Evolutionary conservation across 2,113 vertebrate genomes (phyloP), one percentile per base, ranked within the genome.

Genomic region (Myrmecobius fasciatus): DNA sequence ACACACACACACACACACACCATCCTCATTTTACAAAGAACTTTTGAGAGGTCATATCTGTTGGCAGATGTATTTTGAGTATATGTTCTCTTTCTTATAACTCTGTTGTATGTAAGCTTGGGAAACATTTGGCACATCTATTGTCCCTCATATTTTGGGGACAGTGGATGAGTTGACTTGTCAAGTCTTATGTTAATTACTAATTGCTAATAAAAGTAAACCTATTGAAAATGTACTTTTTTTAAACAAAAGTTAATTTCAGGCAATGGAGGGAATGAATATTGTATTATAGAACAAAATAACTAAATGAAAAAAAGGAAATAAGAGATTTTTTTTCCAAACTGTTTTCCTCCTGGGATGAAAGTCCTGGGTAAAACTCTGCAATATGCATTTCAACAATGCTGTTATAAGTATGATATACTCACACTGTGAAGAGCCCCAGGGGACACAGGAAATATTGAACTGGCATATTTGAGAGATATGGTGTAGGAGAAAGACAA

Each of bases 341-440:
- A 51, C 24, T 43, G 56, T 9, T 92, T 1, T 94, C 92, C 91
- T 48, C 92, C 95, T 96, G 51, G 60, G 91, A 60, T 60, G 25
- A 95, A 97, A 43, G 22, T 51, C n/a, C 93, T 46, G 22, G 7
- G 14, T 90, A 31, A 75, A 93, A 92, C 52, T 93, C 48, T 17
- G 91, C 92, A 94, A 12, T 3, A 93, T 96, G 25, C 25, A 91
- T 94, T 94, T 95, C n/a, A 91, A n/a, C 8, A 94, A 46, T 5
- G 92, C 12, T 92, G 90, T 89, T 36, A 90, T 54, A 94, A 47
- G 10, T 0, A 1, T 94, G 93, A 36, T 92, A 28, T 1, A 95
- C 89, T 96, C 67, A 49, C 60, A 75, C 25, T 60, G 94, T 67
- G 46, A 95, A n/a, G 92, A 93, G 53, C 93, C 92, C 89, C 56